Evolutionary conservation across 2,888 invertebrate genomes (phyloP).

Genomic region (Thera britannica): DNA sequence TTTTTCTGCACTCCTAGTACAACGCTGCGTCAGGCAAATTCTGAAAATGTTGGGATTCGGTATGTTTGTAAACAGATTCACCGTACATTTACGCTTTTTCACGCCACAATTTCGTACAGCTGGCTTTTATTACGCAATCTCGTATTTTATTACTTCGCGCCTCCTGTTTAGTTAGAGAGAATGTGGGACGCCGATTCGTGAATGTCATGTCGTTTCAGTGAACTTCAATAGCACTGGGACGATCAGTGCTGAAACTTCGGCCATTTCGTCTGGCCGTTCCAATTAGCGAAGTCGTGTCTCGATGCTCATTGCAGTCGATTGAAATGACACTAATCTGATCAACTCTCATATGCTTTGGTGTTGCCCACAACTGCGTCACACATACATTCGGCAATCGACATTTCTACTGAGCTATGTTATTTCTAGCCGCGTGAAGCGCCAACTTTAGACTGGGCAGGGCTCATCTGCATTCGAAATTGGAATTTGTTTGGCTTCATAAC

Average conservation of each 20-base stretch:
- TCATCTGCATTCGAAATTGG: slow-evolving; percentile 73
- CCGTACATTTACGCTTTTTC: slow-evolving; percentile 62
- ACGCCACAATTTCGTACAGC: slow-evolving; percentile 64
- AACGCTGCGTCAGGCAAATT: slow-evolving; percentile 10
- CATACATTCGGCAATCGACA: slow-evolving; percentile 70
- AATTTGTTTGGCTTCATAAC: slow-evolving; percentile 72
- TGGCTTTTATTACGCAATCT: slow-evolving; percentile 70
- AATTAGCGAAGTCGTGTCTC: slow-evolving; percentile 22
- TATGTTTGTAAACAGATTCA: slow-evolving; percentile 73
- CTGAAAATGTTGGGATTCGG: slow-evolving; percentile 25
- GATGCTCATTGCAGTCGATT: slow-evolving; percentile 21
- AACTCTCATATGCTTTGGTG: slow-evolving; percentile 40
- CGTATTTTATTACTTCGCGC: slow-evolving; percentile 60
- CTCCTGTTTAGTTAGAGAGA: slow-evolving; percentile 54
- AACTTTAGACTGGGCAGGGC: slow-evolving; percentile 76
- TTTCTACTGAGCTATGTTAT: slow-evolving; percentile 72
- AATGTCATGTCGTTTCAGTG: slow-evolving; percentile 42
- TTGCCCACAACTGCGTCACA: slow-evolving; percentile 62
- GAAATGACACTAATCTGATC: slow-evolving; percentile 22
- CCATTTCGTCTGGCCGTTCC: slow-evolving; percentile 15
- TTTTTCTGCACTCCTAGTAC: slow-evolving; percentile 25
- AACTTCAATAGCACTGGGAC: slow-evolving; percentile 24
- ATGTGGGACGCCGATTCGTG: slow-evolving; percentile 55
- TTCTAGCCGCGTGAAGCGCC: slow-evolving; percentile 73
- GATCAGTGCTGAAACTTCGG: slow-evolving; percentile 25